phyloP scores from a whole-genome alignment of 2,888 invertebrate genomes.

The Pollenia labialis region DNA sequence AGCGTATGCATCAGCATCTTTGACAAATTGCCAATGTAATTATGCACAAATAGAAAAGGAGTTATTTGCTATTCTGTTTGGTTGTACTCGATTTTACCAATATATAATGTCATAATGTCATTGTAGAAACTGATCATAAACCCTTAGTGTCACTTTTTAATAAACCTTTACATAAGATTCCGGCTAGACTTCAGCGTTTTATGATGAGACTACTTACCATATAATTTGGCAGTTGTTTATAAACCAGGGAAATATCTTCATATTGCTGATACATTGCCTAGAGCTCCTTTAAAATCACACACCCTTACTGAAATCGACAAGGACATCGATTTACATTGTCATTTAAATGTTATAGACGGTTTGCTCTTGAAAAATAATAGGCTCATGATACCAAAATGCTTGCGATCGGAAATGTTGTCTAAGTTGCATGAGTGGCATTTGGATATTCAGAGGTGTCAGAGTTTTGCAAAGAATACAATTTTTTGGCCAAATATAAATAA shows the following conservation, averaged over 20 bases:
- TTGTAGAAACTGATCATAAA: constrained; percentile 25
- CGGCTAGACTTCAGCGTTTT: too few relatives aligned
- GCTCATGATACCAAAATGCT: too few relatives aligned
- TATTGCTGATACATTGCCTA: neutral
- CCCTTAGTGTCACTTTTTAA: neutral
- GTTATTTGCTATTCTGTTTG: constrained; percentile 5
- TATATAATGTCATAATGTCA: constrained; percentile 1
- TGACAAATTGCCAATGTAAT: neutral
- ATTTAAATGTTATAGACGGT: too few relatives aligned
- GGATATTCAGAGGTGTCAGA: neutral
- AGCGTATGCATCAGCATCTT: constrained; percentile 14
- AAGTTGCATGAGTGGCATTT: neutral
- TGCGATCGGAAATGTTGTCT: too few relatives aligned
- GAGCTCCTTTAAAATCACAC: neutral
- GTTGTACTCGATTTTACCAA: constrained; percentile 18
- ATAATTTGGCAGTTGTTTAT: neutral
- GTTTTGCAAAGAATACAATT: neutral
- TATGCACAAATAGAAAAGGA: constrained; percentile 37
- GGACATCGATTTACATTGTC: too few relatives aligned
- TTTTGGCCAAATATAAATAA: too few relatives aligned
- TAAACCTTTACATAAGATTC: neutral
- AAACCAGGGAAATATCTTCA: neutral
- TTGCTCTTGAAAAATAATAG: too few relatives aligned
- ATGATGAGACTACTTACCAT: too few relatives aligned
- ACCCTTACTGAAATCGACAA: too few relatives aligned